A percentile compares a stretch with the other conserved stretches of the same genome.
Conservation (phyloP, 2,113 vertebrate species). For the Sebastes schlegelii region DNA sequence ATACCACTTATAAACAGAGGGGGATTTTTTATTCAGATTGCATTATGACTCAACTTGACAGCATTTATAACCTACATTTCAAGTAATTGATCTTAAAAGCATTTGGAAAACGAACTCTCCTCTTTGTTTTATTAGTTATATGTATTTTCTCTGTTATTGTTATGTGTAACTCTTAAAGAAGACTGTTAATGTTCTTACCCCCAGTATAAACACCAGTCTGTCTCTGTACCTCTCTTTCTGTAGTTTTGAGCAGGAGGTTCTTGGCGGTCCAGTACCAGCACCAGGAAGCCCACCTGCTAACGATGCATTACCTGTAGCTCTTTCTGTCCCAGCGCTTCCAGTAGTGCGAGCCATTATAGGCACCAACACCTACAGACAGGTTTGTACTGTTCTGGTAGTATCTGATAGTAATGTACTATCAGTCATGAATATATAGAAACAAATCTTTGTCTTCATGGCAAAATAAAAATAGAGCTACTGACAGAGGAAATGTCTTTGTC, state of each 20-base stretch:
- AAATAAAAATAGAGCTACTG: neutral
- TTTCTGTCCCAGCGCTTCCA: constrained; percentile 82
- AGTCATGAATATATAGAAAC: neutral
- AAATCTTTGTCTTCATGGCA: neutral
- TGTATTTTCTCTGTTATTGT: too few species aligned
- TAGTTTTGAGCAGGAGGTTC: constrained; percentile 93
- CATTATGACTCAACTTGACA: too few species aligned
- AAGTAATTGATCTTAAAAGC: too few species aligned
- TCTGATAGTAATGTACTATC: neutral
- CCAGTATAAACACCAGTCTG: neutral
- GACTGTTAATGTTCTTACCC: neutral
- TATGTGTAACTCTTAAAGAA: too few species aligned
- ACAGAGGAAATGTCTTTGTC: neutral
- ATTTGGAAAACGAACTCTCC: too few species aligned
- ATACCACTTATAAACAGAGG: too few species aligned
- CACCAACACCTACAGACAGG: constrained; percentile 94
- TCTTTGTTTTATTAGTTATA: too few species aligned
- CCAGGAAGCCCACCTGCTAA: constrained; percentile 79
- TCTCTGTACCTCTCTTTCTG: neutral
- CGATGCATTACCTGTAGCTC: constrained; percentile 84
- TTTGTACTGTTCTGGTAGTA: constrained; percentile 46
- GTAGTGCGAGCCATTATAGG: constrained; percentile 90
- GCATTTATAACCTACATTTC: too few species aligned
- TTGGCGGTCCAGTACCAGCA: constrained; percentile 88
- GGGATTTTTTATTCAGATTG: too few species aligned